Evolutionary conservation across 1,140 invertebrate genomes (phyloP), one percentile per base, ranked within the genome.

Genomic region (Pogonomyrmex barbatus): DNA sequence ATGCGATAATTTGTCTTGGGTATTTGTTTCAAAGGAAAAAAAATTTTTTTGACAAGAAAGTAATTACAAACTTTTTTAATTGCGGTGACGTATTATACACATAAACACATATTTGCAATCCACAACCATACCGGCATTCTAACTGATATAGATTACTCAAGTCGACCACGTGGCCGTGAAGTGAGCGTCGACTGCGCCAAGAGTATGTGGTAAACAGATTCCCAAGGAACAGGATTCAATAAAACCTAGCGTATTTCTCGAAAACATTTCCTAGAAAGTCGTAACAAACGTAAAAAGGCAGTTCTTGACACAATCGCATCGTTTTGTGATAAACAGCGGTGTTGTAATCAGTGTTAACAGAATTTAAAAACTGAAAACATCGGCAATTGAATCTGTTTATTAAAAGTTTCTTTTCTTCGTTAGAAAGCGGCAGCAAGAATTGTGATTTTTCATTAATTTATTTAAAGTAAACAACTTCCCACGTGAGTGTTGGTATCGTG

Each of bases 91-190:
- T 58, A 42, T 76, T 54, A 45, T 33, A 24, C 10, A 56, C n/a
- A n/a, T n/a, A 47, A 83, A 70, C n/a, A 36, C 17, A 62, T 33
- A 56, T 42, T 39, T 54, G 9, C 65, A 4, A 39, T 45, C 68
- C 17, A 52, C 24, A 58, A 73, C 54, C 30, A 52, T 45, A 84
- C 17, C 82, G 68, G 87, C 63, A 65, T 56, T 68, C 39, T 0
- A 50, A 83, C 54, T 77, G 77, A 77, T 73, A 76, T 77, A 75
- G 87, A 71, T 56, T 54, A 70, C 54, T 45, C 73, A 71, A 70
- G 87, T 89, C 90, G 90, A 89, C 90, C 90, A 91, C 90, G 90
- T 91, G 90, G 90, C 68, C 76, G 90, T 82, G 86, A 83, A 90
- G 82, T 83, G 81, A 86, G 77, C 82, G 79, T 88, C 88, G 82